A percentile compares a stretch with the other conserved stretches of the same genome.
Conservation (phyloP, 2,888 invertebrate genomes). For the Antheraea yamamai region DNA sequence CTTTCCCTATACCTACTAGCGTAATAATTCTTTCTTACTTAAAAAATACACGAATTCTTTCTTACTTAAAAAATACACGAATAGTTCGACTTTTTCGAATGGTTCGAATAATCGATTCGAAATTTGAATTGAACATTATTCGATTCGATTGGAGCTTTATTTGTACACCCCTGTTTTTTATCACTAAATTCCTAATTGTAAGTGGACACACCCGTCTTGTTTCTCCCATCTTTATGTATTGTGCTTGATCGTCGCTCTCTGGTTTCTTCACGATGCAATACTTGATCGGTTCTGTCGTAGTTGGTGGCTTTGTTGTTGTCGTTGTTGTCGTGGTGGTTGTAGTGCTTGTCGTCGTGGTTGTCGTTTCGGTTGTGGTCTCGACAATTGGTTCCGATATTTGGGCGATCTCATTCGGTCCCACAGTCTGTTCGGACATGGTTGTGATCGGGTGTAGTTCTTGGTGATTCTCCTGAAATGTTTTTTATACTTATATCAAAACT, state of each 20-base stretch:
- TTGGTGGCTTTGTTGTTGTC: conserved; percentile 81
- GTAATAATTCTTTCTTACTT: no score
- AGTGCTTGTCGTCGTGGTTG: conserved; percentile 54
- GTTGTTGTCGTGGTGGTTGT: conserved; percentile 60
- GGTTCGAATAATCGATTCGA: no score
- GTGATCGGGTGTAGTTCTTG: conserved; percentile 67
- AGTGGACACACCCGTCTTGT: conserved; percentile 88
- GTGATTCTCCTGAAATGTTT: conserved; percentile 56
- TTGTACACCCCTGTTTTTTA: no score
- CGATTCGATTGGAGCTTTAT: no score
- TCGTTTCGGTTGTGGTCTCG: conserved; percentile 61
- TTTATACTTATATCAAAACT: background rate
- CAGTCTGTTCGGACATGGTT: conserved; percentile 74
- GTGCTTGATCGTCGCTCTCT: conserved; percentile 87
- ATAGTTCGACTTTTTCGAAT: no score
- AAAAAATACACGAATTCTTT: no score
- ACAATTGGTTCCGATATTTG: conserved; percentile 71
- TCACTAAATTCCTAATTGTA: background rate
- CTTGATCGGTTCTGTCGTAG: conserved; percentile 82
- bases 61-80: no score
- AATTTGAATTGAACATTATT: no score
- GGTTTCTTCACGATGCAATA: conserved; percentile 93
- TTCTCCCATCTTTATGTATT: conserved; percentile 92
- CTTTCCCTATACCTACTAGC: no score
- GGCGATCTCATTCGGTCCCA: conserved; percentile 65